Conservation (phyloP, 2,888 invertebrate genomes). For the Cosmia trapezina region DNA sequence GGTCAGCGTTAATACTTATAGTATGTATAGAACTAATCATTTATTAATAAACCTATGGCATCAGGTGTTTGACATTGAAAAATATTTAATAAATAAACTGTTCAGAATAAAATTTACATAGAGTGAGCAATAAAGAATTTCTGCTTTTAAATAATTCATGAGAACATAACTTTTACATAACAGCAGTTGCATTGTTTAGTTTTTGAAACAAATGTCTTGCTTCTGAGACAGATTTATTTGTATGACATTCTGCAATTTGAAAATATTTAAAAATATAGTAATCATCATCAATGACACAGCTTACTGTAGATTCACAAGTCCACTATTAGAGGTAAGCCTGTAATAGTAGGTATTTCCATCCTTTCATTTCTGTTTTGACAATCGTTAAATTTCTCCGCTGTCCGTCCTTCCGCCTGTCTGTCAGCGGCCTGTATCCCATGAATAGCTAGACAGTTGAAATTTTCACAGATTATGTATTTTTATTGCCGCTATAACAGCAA, state of each 20-base stretch:
- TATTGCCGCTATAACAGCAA: too few relatives aligned
- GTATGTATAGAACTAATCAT: neutral
- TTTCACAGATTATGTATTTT: too few relatives aligned
- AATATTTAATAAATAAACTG: slow-evolving; percentile 19
- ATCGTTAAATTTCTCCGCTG: neutral
- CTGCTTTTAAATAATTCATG: slow-evolving; percentile 17
- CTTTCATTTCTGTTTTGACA: neutral
- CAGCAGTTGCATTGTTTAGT: slow-evolving; percentile 2
- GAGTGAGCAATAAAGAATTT: slow-evolving; percentile 23
- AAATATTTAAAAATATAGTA: neutral
- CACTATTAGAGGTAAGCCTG: neutral
- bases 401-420: too few relatives aligned
- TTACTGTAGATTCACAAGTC: neutral
- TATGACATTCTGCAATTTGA: neutral
- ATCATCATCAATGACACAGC: neutral
- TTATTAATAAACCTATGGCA: slow-evolving; percentile 17
- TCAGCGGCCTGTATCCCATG: too few relatives aligned
- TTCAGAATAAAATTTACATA: slow-evolving; percentile 21
- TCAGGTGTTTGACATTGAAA: slow-evolving; percentile 39
- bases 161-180: slow-evolving; percentile 22
- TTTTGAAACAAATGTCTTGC: neutral
- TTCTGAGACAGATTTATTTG: neutral
- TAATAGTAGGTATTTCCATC: neutral
- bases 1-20: slow-evolving; percentile 12
- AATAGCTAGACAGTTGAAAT: too few relatives aligned